A percentile compares a stretch with the other conserved stretches of the same genome.
Evolutionary conservation across 2,797 vertebrate species (phyloP).

Genomic region (Parauchenoglanis punctatus): DNA sequence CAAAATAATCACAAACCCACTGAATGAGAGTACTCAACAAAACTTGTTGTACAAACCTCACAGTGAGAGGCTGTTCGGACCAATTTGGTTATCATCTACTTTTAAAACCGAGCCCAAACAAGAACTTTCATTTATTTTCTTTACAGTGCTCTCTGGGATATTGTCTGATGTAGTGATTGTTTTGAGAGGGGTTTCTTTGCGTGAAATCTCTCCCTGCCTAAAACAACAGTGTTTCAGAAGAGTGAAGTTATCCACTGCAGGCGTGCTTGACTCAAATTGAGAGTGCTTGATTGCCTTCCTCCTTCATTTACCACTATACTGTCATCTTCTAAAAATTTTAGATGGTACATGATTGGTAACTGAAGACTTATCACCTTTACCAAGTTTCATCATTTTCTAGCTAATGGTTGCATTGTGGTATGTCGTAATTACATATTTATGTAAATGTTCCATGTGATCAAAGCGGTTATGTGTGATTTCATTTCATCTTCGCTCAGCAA

Average conservation of each 20-base stretch:
- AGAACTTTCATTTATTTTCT: conserved; percentile 75
- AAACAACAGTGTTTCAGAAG: conserved; percentile 52
- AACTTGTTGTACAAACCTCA: conserved; percentile 35
- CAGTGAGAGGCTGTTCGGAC: conserved; percentile 34
- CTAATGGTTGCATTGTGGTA: neutral
- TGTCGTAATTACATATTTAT: conserved; percentile 4
- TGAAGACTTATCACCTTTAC: neutral
- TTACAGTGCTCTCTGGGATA: conserved; percentile 74
- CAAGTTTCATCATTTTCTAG: neutral
- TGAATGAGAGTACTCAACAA: conserved; percentile 40
- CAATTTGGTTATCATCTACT: conserved; percentile 67
- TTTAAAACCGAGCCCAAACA: conserved; percentile 73
- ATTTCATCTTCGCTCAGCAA: conserved; percentile 31
- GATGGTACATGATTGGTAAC: neutral
- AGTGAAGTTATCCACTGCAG: conserved; percentile 41
- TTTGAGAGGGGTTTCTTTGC: conserved; percentile 61
- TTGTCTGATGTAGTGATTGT: conserved; percentile 72
- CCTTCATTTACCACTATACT: neutral
- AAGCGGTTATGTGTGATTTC: conserved; percentile 25
- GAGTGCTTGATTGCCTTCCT: conserved; percentile 21
- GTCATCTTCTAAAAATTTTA: neutral
- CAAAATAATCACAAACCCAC: conserved; percentile 42
- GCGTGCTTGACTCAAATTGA: conserved; percentile 45
- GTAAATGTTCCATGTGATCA: conserved; percentile 29
- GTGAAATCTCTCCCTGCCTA: conserved; percentile 58